phyloP scores from a whole-genome alignment of 2,113 vertebrate genomes.

The Motacilla tschutschensis region DNA sequence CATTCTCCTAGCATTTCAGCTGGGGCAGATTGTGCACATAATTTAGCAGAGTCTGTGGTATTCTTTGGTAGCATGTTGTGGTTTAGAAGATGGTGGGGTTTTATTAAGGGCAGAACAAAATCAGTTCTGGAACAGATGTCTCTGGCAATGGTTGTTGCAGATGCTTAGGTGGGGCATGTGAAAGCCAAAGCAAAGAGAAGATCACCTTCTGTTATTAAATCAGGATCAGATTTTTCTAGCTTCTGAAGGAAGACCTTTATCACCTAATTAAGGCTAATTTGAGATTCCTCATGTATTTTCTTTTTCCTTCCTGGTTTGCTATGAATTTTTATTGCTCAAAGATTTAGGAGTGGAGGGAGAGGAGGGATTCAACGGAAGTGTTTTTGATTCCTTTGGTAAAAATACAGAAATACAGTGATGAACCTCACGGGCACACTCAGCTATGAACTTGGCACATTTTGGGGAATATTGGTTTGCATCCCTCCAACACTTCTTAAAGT shows the following conservation, averaged over 20 bases:
- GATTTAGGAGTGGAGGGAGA: neutral
- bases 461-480: neutral
- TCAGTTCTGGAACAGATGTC: neutral
- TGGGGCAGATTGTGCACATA: neutral
- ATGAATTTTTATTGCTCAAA: neutral
- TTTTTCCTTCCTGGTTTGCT: neutral
- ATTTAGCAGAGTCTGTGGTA: rapidly evolving
- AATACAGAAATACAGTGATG: neutral
- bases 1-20: neutral
- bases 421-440: neutral
- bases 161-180: neutral
- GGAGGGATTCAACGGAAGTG: neutral
- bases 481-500: neutral
- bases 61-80: neutral
- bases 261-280: neutral
- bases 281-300: neutral
- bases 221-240: neutral
- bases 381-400: neutral
- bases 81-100: neutral
- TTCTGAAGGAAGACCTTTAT: neutral
- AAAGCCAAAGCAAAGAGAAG: neutral
- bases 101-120: neutral
- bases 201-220: neutral
- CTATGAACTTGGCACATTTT: neutral
- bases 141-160: neutral